Conservation (phyloP, 2,888 invertebrate genomes). For the Leucophenga montana region DNA sequence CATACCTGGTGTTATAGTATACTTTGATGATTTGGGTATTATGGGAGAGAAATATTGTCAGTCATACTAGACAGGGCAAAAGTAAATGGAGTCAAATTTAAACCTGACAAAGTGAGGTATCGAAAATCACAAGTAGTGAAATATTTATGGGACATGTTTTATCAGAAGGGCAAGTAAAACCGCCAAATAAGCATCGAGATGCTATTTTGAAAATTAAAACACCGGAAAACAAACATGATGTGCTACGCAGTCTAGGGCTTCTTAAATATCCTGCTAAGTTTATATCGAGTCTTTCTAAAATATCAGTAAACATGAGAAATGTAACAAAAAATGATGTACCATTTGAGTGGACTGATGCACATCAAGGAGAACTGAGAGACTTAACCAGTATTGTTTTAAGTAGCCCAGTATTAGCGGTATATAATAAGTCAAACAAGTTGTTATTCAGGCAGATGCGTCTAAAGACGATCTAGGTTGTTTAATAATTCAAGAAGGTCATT, state of each 20-base stretch:
- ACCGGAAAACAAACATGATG: conserved; percentile 10
- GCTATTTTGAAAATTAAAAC: neutral
- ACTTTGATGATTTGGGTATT: conserved; percentile 42
- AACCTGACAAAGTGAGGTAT: conserved; percentile 51
- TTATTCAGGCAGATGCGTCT: conserved; percentile 57
- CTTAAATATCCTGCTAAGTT: neutral
- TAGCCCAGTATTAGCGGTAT: conserved; percentile 34
- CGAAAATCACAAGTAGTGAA: conserved; percentile 44
- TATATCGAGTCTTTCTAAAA: conserved; percentile 41
- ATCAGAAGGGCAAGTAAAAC: conserved; percentile 28
- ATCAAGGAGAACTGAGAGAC: conserved; percentile 38
- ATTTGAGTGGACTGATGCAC: conserved; percentile 36
- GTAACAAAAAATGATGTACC: conserved; percentile 35
- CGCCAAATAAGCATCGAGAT: neutral
- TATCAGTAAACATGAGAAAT: conserved; percentile 40
- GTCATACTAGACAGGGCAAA: conserved; percentile 23
- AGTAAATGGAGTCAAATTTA: conserved; percentile 38
- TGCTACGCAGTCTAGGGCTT: neutral
- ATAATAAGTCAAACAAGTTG: conserved; percentile 44
- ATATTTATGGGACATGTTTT: conserved; percentile 52
- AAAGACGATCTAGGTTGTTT: conserved; percentile 56
- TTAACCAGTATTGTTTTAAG: conserved; percentile 24
- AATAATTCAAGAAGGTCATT: conserved; percentile 60
- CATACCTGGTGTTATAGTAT: conserved; percentile 9
- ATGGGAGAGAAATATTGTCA: conserved; percentile 46